These are phyloP conservation scores for Daboia siamensis DNA, from an alignment of 2,113 vertebrate genomes.

Conservation along the genomic window DNA sequence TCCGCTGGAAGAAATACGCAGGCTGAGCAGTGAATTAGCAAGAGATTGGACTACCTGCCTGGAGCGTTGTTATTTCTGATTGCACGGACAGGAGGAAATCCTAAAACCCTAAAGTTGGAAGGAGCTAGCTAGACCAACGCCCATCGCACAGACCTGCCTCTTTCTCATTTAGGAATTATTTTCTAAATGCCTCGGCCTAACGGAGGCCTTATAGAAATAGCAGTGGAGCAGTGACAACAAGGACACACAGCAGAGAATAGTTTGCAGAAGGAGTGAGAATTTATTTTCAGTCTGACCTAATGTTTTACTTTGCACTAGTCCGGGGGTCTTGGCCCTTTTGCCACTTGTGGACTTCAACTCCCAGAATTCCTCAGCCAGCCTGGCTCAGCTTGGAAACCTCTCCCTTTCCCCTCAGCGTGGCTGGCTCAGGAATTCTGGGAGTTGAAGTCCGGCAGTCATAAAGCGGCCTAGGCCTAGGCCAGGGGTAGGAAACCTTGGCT, in stretches of 20 bases:
- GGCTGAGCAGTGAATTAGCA: not conserved
- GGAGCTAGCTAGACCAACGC: not conserved
- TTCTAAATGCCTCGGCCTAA: fast-evolving
- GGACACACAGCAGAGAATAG: not conserved
- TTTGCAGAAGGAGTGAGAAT: not conserved
- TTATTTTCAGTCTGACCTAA: not conserved
- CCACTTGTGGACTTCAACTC: not conserved
- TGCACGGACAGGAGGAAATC: not conserved
- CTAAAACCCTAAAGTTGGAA: not conserved
- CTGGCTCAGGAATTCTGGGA: no score
- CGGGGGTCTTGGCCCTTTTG: no score
- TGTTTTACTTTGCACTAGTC: not conserved
- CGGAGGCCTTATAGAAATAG: no score
- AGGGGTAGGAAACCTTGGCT: no score
- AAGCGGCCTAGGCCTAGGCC: no score
- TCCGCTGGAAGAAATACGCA: not conserved
- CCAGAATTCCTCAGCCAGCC: no score
- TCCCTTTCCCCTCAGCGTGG: no score
- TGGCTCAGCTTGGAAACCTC: no score
- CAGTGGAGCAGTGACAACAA: not conserved
- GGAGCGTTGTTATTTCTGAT: not conserved
- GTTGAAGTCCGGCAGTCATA: no score
- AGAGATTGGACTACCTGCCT: not conserved
- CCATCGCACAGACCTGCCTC: not conserved
- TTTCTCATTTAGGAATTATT: not conserved